phyloP scores from a whole-genome alignment of 2,888 invertebrate species.

The Leucoptera coffeella region DNA sequence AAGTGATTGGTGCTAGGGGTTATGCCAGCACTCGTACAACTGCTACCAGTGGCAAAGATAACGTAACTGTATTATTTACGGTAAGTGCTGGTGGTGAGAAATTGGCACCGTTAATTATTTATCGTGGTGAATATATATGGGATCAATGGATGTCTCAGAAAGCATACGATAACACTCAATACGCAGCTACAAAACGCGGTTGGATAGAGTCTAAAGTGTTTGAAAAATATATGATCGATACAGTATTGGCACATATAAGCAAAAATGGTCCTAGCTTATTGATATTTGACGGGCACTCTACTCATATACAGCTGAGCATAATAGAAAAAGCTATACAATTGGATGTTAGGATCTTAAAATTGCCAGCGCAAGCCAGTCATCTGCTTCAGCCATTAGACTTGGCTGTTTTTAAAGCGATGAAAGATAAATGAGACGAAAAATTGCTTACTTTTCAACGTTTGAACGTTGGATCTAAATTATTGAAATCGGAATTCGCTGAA shows the following conservation, averaged over 20 bases:
- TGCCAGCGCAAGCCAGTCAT: constrained; percentile 10
- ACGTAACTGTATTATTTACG: constrained; percentile 5
- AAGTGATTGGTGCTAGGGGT: constrained; percentile 7
- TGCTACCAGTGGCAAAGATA: constrained; percentile 3
- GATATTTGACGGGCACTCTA: constrained; percentile 12
- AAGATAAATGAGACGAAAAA: constrained; percentile 9
- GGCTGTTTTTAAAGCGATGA: constrained; percentile 11
- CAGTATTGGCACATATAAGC: constrained; percentile 5
- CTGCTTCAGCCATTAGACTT: constrained; percentile 10
- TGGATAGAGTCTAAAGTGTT: constrained; percentile 11
- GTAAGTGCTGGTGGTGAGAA: constrained; percentile 5
- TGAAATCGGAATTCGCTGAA: constrained; percentile 9
- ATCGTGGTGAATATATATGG: constrained; percentile 7
- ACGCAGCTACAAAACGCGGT: constrained; percentile 11
- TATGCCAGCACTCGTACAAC: constrained; percentile 7
- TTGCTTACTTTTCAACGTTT: constrained; percentile 10
- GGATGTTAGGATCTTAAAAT: constrained; percentile 9
- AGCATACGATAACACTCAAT: constrained; percentile 6
- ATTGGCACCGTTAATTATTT: constrained; percentile 4
- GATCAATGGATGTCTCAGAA: constrained; percentile 7
- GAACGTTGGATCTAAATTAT: constrained; percentile 8
- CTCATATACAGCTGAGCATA: constrained; percentile 10
- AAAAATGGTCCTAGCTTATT: constrained; percentile 10
- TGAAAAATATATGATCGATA: constrained; percentile 5
- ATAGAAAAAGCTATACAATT: constrained; percentile 8